phyloP scores from a whole-genome alignment of 1,140 invertebrate species.

The Drosophila quadrilineata region DNA sequence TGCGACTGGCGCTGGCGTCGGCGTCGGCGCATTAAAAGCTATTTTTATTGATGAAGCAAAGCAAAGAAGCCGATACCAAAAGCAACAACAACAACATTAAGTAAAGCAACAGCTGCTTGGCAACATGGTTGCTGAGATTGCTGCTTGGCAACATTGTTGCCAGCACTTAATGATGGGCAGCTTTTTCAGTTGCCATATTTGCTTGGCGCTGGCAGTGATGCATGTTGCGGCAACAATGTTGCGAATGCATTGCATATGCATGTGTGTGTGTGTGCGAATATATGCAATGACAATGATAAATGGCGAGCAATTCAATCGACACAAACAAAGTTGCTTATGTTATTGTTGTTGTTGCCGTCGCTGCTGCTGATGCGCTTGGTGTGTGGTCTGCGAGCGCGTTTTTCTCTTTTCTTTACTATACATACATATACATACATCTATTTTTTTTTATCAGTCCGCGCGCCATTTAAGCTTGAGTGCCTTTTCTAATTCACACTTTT shows the following conservation, averaged over 20 bases:
- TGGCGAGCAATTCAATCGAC: constrained; percentile 45
- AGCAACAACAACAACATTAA: not conserved
- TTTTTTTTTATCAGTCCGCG: constrained; percentile 56
- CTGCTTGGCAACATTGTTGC: constrained; percentile 39
- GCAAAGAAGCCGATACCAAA: constrained; percentile 29
- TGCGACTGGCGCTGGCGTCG: constrained; percentile 15
- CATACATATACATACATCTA: too few species aligned
- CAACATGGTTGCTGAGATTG: constrained; percentile 36
- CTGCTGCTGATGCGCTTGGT: constrained; percentile 8
- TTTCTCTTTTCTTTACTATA: too few species aligned
- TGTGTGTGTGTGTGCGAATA: too few species aligned
- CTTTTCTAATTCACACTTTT: constrained; percentile 79
- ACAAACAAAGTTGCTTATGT: constrained; percentile 4
- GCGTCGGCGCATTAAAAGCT: constrained; percentile 62
- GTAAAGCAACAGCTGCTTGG: constrained; percentile 6
- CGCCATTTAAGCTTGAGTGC: constrained; percentile 74
- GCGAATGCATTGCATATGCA: constrained; percentile 9
- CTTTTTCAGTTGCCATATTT: not conserved
- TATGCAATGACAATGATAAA: constrained; percentile 21
- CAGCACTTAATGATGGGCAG: not conserved
- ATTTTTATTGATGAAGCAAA: constrained; percentile 75
- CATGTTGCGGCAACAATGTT: constrained; percentile 58
- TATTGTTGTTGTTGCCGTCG: constrained; percentile 13
- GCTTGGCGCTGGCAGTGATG: not conserved
- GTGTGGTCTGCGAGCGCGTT: constrained; percentile 45